Evolutionary conservation across 2,113 vertebrate species (phyloP), one percentile per base, ranked within the genome.

Genomic region (Psittacula cyanocephala): DNA sequence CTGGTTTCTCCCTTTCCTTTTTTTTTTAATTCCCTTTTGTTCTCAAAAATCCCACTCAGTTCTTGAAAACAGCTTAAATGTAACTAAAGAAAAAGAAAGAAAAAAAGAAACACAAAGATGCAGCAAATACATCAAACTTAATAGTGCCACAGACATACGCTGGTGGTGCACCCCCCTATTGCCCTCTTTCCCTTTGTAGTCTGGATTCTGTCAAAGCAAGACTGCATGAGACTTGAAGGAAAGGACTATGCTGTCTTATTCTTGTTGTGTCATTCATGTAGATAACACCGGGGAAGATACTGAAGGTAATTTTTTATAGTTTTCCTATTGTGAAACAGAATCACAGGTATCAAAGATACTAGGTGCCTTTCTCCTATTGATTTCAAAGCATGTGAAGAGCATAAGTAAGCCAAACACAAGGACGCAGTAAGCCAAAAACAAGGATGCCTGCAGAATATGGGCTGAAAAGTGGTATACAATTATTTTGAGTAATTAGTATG

Each of bases 151-250:
- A 88, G 86, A 68, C 39, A 24, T 52, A 67, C 10, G 71, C 67
- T 69, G 52, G 55, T 64, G 82, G 28, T 74, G 80, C 23, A 65
- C 57, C 35, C 70, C 76, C 87, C 57, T 79, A 57, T 79, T 95
- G 93, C 75, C 75, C 76, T 62, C 75, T 25, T 81, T 93, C 50
- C 31, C 78, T 96, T 83, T 96, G 82, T 88, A 94, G 90, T 83
- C 55, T 76, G 64, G 64, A 78, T 83, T 63, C 39, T 83, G 81
- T 67, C 0, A 4, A 88, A 91, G 63, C 0, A 3, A 47, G 5
- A 75, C 82, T 52, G 64, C 57, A 16, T 28, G 79, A 55, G 80
- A 70, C 91, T 55, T 81, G 88, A 85, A 69, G 68, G 46, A 49
- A 87, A 80, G 70, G 46, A 70, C 89, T 81, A 13, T 23, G 55